Percentiles rank a stretch among this genome's conserved stretches.
phyloP scores from a whole-genome alignment of 2,888 invertebrate genomes.

The Exephanes ischioxanthus region DNA sequence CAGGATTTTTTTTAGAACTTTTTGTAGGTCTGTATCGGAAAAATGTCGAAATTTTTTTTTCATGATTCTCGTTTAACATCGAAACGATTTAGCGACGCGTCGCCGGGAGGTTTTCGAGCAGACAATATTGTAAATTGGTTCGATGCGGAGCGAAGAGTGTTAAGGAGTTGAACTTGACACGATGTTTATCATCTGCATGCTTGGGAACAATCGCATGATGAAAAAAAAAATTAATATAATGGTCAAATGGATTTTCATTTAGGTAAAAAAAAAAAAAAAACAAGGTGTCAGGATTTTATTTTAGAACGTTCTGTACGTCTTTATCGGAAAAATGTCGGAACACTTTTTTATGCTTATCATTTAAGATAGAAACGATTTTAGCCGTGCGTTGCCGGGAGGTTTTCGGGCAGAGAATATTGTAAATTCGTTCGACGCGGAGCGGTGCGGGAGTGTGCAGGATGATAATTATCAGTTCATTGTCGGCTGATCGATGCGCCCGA shows the following conservation, averaged over 20 bases:
- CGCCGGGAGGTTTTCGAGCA: not conserved
- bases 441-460: conserved; percentile 41
- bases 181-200: too few relatives aligned
- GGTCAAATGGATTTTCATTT: too few relatives aligned
- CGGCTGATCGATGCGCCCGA: conserved; percentile 61
- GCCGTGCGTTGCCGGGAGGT: not conserved
- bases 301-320: too few relatives aligned
- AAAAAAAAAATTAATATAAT: too few relatives aligned
- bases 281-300: too few relatives aligned
- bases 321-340: too few relatives aligned
- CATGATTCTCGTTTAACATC: not conserved
- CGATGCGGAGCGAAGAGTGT: not conserved
- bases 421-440: not conserved
- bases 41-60: not conserved
- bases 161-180: too few relatives aligned
- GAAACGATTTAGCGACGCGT: conserved; percentile 31
- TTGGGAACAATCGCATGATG: too few relatives aligned
- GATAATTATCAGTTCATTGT: conserved; percentile 68
- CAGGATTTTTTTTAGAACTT: not conserved
- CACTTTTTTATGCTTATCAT: too few relatives aligned
- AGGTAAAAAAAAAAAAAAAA: too few relatives aligned
- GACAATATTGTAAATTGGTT: conserved; percentile 2
- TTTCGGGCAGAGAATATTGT: not conserved
- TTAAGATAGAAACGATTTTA: conserved; percentile 33
- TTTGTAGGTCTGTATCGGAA: not conserved